These are phyloP conservation scores for Emydocephalus ijimae DNA, from an alignment of 2,113 vertebrate species.

Conservation along the genomic window DNA sequence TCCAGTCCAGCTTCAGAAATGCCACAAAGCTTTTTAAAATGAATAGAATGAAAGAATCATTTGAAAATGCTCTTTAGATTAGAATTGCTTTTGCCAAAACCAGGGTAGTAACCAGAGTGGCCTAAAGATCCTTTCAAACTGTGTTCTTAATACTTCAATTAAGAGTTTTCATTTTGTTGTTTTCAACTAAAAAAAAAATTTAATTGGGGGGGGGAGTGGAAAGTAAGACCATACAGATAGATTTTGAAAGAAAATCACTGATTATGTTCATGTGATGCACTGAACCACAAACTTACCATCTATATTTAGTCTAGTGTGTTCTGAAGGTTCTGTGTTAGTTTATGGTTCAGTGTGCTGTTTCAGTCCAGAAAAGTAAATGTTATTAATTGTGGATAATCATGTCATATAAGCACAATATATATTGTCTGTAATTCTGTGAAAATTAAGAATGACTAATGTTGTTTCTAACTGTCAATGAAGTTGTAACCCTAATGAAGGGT, in stretches of 20 bases:
- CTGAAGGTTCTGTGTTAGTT: background rate
- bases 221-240: background rate
- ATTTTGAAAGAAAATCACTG: background rate
- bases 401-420: background rate
- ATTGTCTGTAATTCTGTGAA: background rate
- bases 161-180: background rate
- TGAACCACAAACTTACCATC: background rate
- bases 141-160: background rate
- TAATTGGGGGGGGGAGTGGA: background rate
- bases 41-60: background rate
- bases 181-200: background rate
- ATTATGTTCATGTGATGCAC: background rate
- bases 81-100: background rate
- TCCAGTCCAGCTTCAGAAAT: background rate
- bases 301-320: background rate
- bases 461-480: background rate
- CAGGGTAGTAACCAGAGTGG: background rate
- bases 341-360: background rate
- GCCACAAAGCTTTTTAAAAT: background rate
- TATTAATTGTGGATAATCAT: background rate
- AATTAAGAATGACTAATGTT: background rate
- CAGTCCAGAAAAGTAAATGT: background rate
- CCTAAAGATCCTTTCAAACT: background rate
- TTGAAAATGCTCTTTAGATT: background rate
- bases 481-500: background rate